These are phyloP conservation scores for Otolemur crassicaudatus DNA, from an alignment of 2,797 vertebrate genomes.

Conservation along the genomic window DNA sequence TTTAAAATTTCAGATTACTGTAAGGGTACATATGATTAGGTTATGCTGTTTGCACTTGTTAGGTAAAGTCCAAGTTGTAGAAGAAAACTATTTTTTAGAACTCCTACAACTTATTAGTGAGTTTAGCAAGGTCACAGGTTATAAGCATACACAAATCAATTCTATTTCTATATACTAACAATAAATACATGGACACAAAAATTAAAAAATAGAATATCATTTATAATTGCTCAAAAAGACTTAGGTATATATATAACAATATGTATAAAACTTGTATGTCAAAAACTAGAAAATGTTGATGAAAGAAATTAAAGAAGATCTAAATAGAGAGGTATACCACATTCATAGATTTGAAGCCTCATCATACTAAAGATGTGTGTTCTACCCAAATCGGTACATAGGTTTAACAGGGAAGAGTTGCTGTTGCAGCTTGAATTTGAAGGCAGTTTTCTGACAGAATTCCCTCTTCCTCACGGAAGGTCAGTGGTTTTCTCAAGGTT, in stretches of 20 bases:
- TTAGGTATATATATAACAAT: constrained; percentile 2
- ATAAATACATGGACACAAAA: neutral
- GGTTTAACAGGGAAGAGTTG: neutral
- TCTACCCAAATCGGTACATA: neutral
- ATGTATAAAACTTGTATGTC: neutral
- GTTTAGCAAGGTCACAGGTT: neutral
- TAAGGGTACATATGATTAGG: no score
- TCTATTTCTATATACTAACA: neutral
- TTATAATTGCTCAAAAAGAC: neutral
- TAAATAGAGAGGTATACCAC: neutral
- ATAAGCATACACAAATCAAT: neutral
- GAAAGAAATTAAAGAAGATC: neutral
- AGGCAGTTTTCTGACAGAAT: neutral
- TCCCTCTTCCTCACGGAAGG: neutral
- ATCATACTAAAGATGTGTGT: neutral
- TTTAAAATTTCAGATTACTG: no score
- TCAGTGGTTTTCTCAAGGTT: neutral
- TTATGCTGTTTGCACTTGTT: no score
- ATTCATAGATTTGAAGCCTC: neutral
- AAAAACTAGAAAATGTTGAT: neutral
- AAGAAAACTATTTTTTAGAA: neutral
- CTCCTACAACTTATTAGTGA: neutral
- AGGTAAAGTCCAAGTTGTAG: no score
- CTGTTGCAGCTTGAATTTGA: neutral
- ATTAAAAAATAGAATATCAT: neutral